These are phyloP conservation scores for Procambarus clarkii DNA, from an alignment of 1,140 invertebrate genomes.

Conservation along the genomic window DNA sequence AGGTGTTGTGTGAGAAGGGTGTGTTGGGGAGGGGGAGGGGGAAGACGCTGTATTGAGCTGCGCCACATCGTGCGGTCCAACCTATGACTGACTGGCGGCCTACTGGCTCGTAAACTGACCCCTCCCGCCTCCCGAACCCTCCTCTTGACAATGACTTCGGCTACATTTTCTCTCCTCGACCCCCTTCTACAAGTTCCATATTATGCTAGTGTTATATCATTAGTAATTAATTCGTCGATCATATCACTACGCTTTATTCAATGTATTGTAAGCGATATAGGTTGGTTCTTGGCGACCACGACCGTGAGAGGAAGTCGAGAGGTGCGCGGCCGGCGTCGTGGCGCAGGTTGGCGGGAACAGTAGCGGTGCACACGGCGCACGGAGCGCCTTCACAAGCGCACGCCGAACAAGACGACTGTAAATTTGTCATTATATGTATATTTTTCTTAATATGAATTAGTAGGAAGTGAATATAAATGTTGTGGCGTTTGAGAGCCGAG, in stretches of 20 bases:
- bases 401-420: too few species aligned
- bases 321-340: neutral
- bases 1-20: slow-evolving; percentile 4
- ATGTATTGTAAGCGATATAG: neutral
- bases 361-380: neutral
- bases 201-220: neutral
- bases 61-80: slow-evolving; percentile 29
- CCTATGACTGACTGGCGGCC: slow-evolving; percentile 36
- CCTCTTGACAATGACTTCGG: slow-evolving; percentile 1
- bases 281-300: neutral
- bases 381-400: too few species aligned
- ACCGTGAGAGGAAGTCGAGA: neutral
- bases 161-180: neutral
- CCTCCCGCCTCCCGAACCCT: slow-evolving; percentile 12
- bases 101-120: slow-evolving; percentile 39
- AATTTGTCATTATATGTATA: too few species aligned
- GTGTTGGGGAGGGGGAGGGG: slow-evolving; percentile 1
- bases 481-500: too few species aligned
- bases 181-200: too few species aligned
- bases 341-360: neutral
- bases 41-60: slow-evolving; percentile 40
- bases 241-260: neutral
- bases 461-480: too few species aligned
- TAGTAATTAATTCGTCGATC: neutral
- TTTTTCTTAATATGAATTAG: too few species aligned